These are phyloP conservation scores for Petrolisthes manimaculis DNA, from an alignment of 2,888 invertebrate species.

Conservation along the genomic window DNA sequence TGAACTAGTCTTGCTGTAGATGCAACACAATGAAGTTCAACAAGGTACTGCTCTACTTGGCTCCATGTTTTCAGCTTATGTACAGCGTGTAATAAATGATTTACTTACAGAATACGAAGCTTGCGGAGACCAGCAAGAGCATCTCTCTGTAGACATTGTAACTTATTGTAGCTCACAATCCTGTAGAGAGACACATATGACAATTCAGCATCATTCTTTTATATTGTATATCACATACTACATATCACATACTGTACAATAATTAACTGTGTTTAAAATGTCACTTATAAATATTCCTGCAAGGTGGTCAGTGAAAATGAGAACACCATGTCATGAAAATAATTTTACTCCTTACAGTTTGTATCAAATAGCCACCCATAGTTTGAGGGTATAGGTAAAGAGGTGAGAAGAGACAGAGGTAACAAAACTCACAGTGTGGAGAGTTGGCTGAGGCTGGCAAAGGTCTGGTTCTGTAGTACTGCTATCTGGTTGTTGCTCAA, in stretches of 20 bases:
- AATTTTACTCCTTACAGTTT: too few species aligned
- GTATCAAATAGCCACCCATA: too few species aligned
- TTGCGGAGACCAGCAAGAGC: slow-evolving; percentile 89
- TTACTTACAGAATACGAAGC: slow-evolving; percentile 81
- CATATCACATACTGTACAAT: not conserved
- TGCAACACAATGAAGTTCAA: too few species aligned
- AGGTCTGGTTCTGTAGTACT: slow-evolving; percentile 91
- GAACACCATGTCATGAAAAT: too few species aligned
- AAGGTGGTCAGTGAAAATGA: too few species aligned
- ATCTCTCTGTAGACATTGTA: slow-evolving; percentile 91
- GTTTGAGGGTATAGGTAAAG: too few species aligned
- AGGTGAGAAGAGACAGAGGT: too few species aligned
- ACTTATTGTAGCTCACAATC: slow-evolving; percentile 95
- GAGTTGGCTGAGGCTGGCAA: slow-evolving; percentile 88
- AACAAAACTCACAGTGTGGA: slow-evolving; percentile 78
- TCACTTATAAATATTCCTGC: too few species aligned
- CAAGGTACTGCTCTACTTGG: too few species aligned
- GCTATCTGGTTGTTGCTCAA: slow-evolving; percentile 94
- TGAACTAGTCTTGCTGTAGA: too few species aligned
- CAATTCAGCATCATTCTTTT: not conserved
- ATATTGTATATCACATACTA: not conserved
- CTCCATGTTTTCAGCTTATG: too few species aligned
- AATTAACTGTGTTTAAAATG: not conserved
- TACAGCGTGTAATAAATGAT: not conserved
- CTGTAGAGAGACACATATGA: slow-evolving; percentile 31